Base-by-base conservation (phyloP, 2,113 vertebrate genomes). In the Stigmatopora nigra region DNA sequence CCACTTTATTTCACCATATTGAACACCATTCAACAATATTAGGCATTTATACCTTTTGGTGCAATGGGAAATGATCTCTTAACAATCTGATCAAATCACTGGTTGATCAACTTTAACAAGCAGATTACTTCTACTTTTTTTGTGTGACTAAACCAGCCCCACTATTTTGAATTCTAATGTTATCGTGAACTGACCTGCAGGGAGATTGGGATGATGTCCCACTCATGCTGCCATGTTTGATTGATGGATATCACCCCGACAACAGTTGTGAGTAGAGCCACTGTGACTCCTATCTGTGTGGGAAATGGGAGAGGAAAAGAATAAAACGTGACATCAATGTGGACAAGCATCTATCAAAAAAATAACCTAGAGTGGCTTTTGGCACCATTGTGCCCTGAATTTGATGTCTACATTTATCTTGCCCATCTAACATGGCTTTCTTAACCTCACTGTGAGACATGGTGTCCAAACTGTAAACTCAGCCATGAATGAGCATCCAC, bases 171-270 rank as follows among this genome's bases (percentile, higher is more conserved):
- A 20, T 53, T 53, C 15, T 46, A 51, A 4, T 13, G 38, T 70
- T 52, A 44, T 17, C 38, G 15, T 45, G 2, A 62, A 57, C 91
- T 87, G 67, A 97, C 97, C 85, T 96, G 94, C 69, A 99, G 69
- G 63, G 97, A 98, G 77, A 98, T 92, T 44, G 93, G 87, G 15
- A 99, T 80, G 72, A 98, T 87, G 17, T 93, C 92, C 97, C 97
- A 99, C 68, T 99, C 95, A 0, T 96, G 92, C 0, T 90, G 85
- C 96, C 97, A 99, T 8, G 95, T 91, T 88, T 99, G 92, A 70
- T 89, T 93, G 81, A 98, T 84, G 0, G 92, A 94, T n/a, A 94
- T 92, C 82, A 98, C 88, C n/a, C 93, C 95, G 46, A 92, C 87
- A 47, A 95, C 79, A 0, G 93, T 95, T n/a, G 90, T 89, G 68